Conservation (phyloP, 2,797 vertebrate genomes). For the Spea hammondii region DNA sequence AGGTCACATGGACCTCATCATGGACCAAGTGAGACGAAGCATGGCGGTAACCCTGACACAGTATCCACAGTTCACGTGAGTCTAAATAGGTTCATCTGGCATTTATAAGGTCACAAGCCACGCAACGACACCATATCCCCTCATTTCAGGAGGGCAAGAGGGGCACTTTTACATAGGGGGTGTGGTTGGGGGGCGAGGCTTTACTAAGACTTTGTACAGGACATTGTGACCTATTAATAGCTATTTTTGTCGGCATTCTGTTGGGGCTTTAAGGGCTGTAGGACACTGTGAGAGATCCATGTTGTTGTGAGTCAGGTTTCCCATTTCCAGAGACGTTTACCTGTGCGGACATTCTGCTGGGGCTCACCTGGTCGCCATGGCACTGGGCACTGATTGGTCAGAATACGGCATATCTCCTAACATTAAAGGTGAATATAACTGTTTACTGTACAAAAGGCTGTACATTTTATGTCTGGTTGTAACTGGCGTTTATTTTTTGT, state of each 20-base stretch:
- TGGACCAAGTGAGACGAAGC: conserved; percentile 82
- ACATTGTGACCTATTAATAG: neutral
- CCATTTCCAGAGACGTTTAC: conserved; percentile 77
- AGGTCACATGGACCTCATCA: conserved; percentile 89
- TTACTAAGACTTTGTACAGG: no score
- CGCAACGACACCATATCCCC: no score
- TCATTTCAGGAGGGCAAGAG: no score
- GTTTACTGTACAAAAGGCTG: neutral
- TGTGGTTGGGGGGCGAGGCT: no score
- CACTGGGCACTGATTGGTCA: conserved; percentile 83
- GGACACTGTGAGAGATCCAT: neutral
- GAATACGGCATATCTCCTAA: conserved; percentile 72
- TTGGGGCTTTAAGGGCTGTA: neutral
- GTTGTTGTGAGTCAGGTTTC: neutral
- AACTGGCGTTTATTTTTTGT: neutral
- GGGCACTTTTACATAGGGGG: no score
- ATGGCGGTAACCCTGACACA: conserved; percentile 71
- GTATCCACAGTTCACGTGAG: conserved; percentile 77
- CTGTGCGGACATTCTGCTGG: conserved; percentile 93
- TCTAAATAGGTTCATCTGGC: neutral
- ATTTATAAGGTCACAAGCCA: no score
- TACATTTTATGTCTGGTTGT: neutral
- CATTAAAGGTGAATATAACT: conserved; percentile 77
- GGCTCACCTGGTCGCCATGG: conserved; percentile 88
- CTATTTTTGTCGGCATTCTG: neutral